Base-by-base conservation (phyloP, 2,113 vertebrate genomes). In the Dicentrarchus labrax region DNA sequence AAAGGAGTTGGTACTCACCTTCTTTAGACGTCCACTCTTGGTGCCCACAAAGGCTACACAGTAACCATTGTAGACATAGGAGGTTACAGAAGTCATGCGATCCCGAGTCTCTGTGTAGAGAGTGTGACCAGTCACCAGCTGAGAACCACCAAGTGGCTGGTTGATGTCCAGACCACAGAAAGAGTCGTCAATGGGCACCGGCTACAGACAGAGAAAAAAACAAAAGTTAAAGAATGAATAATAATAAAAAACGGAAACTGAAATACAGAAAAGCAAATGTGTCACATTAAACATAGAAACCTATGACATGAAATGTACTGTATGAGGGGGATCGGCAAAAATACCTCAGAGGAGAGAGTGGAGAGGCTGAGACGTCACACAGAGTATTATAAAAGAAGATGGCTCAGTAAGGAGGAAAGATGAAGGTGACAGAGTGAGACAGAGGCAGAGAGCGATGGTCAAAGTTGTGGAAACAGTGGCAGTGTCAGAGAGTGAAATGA, bases 131-230 rank as follows among this genome's bases (percentile, higher is more conserved):
- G 97, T 97, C 84, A 99, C 98, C 1, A 99, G 95, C 38, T 95
- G 95, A 0, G 97, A 98, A 72, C 98, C 98, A 15, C 98, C 98
- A 2, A 99, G 96, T 0, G 98, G 98, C 92, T 99, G 98, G 95
- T 99, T 99, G 95, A 99, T 99, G 94, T 99, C 98, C 38, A 99
- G 93, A 67, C 98, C 98, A 0, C 98, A 99, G 96, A 99, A 99
- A 5, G 97, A 97, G 94, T 99, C 98, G 21, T 99, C 98, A 0
- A 99, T 99, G 72, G 98, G 98, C 61, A 99, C 98, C 0, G 98
- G 98, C 98, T 99, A 86, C 51, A 86, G 41, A 51, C 21, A 45
- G 45, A 51, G 24, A 59, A 9, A 4, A 21, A 13, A 11, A 71
- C 45, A 24, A 4, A 53, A n/a, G 56, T 87, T 71, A 72, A 0